phyloP scores from a whole-genome alignment of 2,888 invertebrate species.

The Drosophila suboccidentalis region DNA sequence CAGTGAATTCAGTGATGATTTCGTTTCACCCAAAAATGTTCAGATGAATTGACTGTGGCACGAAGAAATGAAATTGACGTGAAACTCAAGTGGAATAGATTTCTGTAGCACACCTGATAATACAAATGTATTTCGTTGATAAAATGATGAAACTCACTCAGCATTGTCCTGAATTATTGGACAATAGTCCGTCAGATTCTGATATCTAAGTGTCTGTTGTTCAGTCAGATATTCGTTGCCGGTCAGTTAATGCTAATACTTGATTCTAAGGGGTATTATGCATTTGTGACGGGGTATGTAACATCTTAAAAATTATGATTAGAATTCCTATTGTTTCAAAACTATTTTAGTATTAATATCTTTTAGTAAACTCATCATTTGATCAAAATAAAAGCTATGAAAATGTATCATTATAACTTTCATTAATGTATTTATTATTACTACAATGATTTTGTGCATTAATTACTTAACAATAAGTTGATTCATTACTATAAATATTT shows the following conservation, averaged over 20 bases:
- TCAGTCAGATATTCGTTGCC: not conserved
- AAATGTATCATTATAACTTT: not conserved
- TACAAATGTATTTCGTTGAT: not conserved
- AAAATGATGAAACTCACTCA: not conserved
- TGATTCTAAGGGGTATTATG: not conserved
- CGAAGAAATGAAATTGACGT: too few species aligned
- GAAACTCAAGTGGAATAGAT: too few species aligned
- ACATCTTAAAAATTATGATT: not conserved
- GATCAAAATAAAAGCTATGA: too few species aligned
- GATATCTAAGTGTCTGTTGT: slow-evolving; percentile 3
- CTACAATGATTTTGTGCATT: not conserved
- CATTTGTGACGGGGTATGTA: not conserved
- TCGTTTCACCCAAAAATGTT: too few species aligned
- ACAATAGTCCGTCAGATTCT: slow-evolving; percentile 1
- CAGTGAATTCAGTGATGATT: too few species aligned
- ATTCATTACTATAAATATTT: not conserved
- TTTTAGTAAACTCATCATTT: not conserved
- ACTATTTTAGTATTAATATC: not conserved
- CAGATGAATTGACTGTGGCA: too few species aligned
- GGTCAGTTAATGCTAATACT: not conserved
- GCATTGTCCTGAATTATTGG: slow-evolving; percentile 24
- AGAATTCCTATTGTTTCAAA: not conserved
- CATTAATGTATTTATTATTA: not conserved
- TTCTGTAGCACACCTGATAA: too few species aligned
- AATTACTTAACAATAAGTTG: not conserved